Base-by-base conservation (phyloP, 2,888 invertebrate genomes). In the Melanargia galathea region DNA sequence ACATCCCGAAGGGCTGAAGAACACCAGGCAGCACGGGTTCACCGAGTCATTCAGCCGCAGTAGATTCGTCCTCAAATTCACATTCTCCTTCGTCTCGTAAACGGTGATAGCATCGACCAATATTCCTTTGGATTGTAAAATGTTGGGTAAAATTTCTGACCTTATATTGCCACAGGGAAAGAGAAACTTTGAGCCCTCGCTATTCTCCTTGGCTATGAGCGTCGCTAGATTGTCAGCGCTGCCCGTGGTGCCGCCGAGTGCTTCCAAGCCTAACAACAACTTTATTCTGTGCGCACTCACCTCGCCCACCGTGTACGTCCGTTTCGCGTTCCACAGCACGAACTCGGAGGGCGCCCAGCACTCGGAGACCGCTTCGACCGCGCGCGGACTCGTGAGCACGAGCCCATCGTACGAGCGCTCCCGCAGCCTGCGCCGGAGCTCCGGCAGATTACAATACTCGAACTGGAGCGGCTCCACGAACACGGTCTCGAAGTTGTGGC, bases 1-100 rank as follows among this genome's bases (percentile, higher is more conserved):
- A 59, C 87, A 89, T 0, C 90, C 90, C 0, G 90, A 90, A 0
- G 90, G 90, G 65, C 90, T 90, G 67, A 91, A 91, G 75, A 90
- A 90, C 55, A 90, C 87, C 77, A 90, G 75, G 63, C 88, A 86
- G 43, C 81, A 81, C 0, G 81, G 86, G 10, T 69, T 71, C 18
- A 69, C 71, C 0, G 71, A 66, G 0, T 81, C 74, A 43, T 78
- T 81, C 8, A 90, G 71, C 30, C 82, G 76, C 68, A 85, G 80
- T 35, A 90, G 71, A 67, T 81, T 76, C 16, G 68, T 71, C 54
- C 78, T 82, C 62, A 90, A 73, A 62, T 83, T 81, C 2, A 80
- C 79, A 77, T 87, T 89, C 67, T 90, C 90, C 63, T 78, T 82
- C 6, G 90, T 90, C 64, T 89, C 88, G 73, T 91, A 91, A 11